Percentiles rank a stretch among this genome's conserved stretches.
These are phyloP conservation scores for Leptodactylus fallax DNA, from an alignment of 2,797 vertebrate species.

Conservation along the genomic window DNA sequence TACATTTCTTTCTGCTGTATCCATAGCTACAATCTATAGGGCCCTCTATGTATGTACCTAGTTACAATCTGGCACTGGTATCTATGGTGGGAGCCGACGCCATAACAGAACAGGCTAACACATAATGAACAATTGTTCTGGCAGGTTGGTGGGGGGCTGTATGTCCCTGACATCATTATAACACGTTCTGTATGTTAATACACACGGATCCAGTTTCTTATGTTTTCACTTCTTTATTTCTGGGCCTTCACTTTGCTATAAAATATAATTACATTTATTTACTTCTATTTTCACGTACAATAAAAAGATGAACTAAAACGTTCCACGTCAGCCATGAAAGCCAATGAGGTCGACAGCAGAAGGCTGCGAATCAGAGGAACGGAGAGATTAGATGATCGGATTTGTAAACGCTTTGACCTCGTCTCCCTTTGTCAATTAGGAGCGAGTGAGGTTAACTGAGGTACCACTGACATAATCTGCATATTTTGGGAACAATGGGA, in stretches of 20 bases:
- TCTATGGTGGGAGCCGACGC: neutral
- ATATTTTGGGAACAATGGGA: constrained; percentile 57
- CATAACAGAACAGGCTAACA: neutral
- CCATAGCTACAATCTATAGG: too few relatives aligned
- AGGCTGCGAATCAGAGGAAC: neutral
- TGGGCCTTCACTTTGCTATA: neutral
- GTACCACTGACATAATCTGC: constrained; percentile 64
- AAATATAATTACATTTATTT: constrained; percentile 10
- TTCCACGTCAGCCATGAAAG: neutral
- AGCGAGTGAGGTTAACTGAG: constrained; percentile 54
- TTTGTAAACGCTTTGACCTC: constrained; percentile 39
- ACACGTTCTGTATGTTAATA: neutral
- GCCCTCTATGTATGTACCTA: too few relatives aligned
- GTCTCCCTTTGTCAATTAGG: constrained; percentile 52
- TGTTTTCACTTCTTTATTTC: too few relatives aligned
- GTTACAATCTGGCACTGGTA: neutral
- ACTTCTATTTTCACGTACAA: neutral
- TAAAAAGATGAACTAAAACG: constrained; percentile 10
- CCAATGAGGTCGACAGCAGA: constrained; percentile 15
- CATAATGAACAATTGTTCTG: neutral
- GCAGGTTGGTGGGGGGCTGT: neutral
- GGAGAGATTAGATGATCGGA: constrained; percentile 36
- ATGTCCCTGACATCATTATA: neutral
- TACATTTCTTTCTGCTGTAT: too few relatives aligned
- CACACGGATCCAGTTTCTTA: too few relatives aligned